A percentile compares a stretch with the other conserved stretches of the same genome.
Conservation (phyloP, 2,888 invertebrate species). For the Athalia rosae region DNA sequence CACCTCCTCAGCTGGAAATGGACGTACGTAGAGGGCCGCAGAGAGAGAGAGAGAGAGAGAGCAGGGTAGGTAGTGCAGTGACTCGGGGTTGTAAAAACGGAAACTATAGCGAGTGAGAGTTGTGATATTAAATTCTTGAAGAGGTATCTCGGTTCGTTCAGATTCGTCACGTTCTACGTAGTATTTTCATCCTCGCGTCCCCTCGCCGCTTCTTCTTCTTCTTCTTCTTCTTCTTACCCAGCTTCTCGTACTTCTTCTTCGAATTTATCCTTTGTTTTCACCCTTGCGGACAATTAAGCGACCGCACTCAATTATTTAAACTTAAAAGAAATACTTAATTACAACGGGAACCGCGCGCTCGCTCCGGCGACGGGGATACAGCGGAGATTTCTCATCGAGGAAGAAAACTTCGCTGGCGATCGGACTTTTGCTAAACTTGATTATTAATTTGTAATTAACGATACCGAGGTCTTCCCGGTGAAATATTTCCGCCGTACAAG, state of each 20-base stretch:
- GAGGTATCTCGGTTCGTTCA: slow-evolving; percentile 7
- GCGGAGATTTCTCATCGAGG: slow-evolving; percentile 25
- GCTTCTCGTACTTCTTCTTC: not conserved
- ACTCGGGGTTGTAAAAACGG: slow-evolving; percentile 31
- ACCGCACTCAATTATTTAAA: slow-evolving; percentile 41
- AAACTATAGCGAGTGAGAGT: not conserved
- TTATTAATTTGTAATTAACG: slow-evolving; percentile 41
- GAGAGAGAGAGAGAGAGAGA: slow-evolving; percentile 46
- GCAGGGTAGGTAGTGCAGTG: not conserved
- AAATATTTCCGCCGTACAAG: not conserved
- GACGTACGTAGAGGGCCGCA: slow-evolving; percentile 49
- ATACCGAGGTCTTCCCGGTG: slow-evolving; percentile 8
- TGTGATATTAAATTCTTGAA: slow-evolving; percentile 16
- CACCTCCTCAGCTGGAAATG: not conserved
- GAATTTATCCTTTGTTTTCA: slow-evolving; percentile 23
- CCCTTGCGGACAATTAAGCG: slow-evolving; percentile 12
- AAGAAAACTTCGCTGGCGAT: slow-evolving; percentile 33
- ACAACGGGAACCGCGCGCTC: slow-evolving; percentile 20
- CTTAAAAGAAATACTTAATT: slow-evolving; percentile 36
- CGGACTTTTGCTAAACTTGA: slow-evolving; percentile 20
- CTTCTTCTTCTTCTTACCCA: no score
- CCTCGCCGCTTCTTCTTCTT: no score
- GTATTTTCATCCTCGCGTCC: not conserved
- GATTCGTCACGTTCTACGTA: slow-evolving; percentile 10
- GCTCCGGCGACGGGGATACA: slow-evolving; percentile 7